Base-by-base conservation (phyloP, 2,888 invertebrate species). In the Folsomia candida region DNA sequence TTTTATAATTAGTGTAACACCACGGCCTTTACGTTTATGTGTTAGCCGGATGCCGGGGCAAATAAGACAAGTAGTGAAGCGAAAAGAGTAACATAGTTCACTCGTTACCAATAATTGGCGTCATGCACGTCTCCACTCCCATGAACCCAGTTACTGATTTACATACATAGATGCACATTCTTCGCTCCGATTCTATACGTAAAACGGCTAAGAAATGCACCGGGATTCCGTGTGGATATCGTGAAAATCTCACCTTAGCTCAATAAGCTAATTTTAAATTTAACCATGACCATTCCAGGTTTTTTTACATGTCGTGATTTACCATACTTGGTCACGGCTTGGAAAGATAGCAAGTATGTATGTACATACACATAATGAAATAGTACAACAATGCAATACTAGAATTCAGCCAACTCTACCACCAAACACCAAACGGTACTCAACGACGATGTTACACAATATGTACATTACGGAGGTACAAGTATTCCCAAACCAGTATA, bases 161-260 rank as follows among this genome's bases (percentile, higher is more conserved):
- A 37, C 37, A 37, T 37, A 4, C 14, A 9, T 37, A 14, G 14
- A 37, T 37, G 37, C 4, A 37, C 37, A 4, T 37, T 37, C 4
- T 14, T 37, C 37, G 37, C 4, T 37, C 37, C 14, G 37, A 37
- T 37, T 14, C 37, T 37, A 37, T 37, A 9, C 37, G 54, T n/a
- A 20, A 54, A 54, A 54, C 4, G 18, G 47, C 18, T 11, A 18
- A 54, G 22, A 54, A 54, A 22, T 54, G 11, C 22, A 54, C 20
- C 54, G 54, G 54, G 18, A 54, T 22, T 54, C n/a, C 54, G 54
- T 54, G 54, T 54, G 6, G 54, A 54, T 54, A 22, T 54, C 54
- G 54, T 54, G 54, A 54, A 54, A 54, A 20, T 54, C 54, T 54
- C 54, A 54, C 54, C 54, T 54, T n/a, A 6, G 54, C 22, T 20